Evolutionary conservation across 2,888 invertebrate genomes (phyloP), one percentile per base, ranked within the genome.

Genomic region (Metalampra italica): DNA sequence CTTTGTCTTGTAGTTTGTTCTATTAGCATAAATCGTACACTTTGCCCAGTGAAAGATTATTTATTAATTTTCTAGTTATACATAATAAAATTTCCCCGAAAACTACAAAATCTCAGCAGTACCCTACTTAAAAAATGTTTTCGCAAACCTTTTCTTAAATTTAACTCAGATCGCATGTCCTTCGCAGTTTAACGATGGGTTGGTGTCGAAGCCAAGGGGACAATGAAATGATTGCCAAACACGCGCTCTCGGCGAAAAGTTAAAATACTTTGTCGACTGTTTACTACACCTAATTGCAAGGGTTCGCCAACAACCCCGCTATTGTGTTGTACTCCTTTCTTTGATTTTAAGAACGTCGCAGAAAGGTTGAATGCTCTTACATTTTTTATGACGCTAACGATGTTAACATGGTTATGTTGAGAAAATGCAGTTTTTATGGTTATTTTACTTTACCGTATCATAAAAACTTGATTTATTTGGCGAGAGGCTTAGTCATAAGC

Each of bases 141-240:
- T 48, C 49, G 49, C 47, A 32, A 43, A 54, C 54, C 3, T 29
- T 30, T 29, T 32, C 29, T 29, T 1, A 41, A 49, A 29, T 49
- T 51, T 55, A 52, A 51, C 60, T 57, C 51, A 54, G 54, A 59
- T 55, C 65, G 59, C 68, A 64, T 61, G 71, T 62, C 66, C 68
- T 70, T 69, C 69, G 61, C 70, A 58, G 71, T 62, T 54, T 76
- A 72, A 76, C 70, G 77, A 78, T 73, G 82, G 77, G 77, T 82
- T 82, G 73, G 67, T 62, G 32, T 44, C 11, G 12, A 15, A 15
- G 63, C 52, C 55, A 66, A 65, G 68, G 65, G 5, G 62, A 79
- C 78, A 82, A 76, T 70, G 56, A 71, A 76, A 72, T 75, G 71
- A 79, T 81, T 75, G 66, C 75, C 78, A 77, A 85, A 81, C 78